A percentile compares a stretch with the other conserved stretches of the same genome.
These are phyloP conservation scores for Andrena bucephala DNA, from an alignment of 2,888 invertebrate species.

Conservation along the genomic window DNA sequence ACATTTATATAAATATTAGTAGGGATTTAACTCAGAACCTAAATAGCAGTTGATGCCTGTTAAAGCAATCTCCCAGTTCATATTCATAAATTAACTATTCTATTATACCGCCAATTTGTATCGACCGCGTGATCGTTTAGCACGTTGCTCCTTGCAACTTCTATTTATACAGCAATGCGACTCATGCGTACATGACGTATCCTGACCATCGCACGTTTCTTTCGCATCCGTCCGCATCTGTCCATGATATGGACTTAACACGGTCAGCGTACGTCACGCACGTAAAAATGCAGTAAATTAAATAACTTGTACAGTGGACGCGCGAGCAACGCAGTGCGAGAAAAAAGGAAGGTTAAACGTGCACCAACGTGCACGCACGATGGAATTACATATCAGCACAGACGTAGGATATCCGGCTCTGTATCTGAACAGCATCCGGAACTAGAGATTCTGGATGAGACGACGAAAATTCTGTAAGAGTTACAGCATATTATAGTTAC, in stretches of 20 bases:
- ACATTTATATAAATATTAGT: too few species aligned
- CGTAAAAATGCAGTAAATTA: constrained; percentile 19
- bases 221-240: constrained; percentile 7
- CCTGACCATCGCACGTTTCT: neutral
- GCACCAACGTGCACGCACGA: neutral
- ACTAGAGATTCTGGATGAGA: constrained; percentile 27
- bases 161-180: constrained; percentile 14
- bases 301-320: neutral
- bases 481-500: constrained; percentile 16
- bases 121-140: constrained; percentile 29
- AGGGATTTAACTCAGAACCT: too few species aligned
- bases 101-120: constrained; percentile 22
- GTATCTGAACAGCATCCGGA: constrained; percentile 51
- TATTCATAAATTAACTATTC: neutral
- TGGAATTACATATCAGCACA: constrained; percentile 14
- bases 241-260: neutral
- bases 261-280: neutral
- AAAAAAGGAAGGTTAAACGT: constrained; percentile 23
- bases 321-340: neutral
- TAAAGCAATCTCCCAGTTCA: neutral
- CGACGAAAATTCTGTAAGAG: constrained; percentile 40
- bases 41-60: neutral
- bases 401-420: constrained; percentile 42
- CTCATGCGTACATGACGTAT: constrained; percentile 29
- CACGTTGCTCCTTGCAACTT: constrained; percentile 9